Evolutionary conservation across 2,113 vertebrate species (phyloP).

Genomic region (Micromys minutus): DNA sequence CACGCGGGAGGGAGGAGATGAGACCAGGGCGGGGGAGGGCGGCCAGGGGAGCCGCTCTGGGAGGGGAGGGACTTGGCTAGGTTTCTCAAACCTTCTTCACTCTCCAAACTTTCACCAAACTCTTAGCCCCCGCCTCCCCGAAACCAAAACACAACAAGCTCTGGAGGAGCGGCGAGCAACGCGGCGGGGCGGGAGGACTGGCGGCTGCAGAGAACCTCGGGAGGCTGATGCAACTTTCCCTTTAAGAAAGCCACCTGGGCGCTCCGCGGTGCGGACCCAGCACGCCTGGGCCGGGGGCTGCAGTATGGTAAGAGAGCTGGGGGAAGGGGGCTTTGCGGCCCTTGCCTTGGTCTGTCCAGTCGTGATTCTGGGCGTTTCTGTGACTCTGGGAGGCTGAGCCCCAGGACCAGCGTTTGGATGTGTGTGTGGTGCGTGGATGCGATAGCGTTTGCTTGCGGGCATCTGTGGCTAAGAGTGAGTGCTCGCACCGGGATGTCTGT

Average conservation of each 20-base stretch:
- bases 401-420: conserved; percentile 3
- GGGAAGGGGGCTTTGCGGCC: neutral
- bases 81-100: conserved; percentile 70
- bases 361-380: neutral
- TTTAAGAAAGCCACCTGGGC: conserved; percentile 83
- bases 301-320: conserved; percentile 74
- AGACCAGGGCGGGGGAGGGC: neutral
- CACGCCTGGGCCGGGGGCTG: conserved; percentile 74
- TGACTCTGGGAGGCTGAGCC: conserved; percentile 27
- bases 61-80: conserved; percentile 80
- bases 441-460: conserved; percentile 63
- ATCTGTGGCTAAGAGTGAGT: conserved; percentile 65
- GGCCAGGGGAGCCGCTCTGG: conserved; percentile 62
- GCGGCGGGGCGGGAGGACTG: conserved; percentile 70
- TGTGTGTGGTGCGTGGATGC: neutral
- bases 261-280: conserved; percentile 71
- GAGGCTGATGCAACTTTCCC: conserved; percentile 82
- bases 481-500: conserved; percentile 65
- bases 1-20: conserved; percentile 59
- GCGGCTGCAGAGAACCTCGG: conserved; percentile 52
- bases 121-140: conserved; percentile 76
- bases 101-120: conserved; percentile 82
- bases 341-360: neutral
- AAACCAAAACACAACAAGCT: conserved; percentile 80
- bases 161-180: conserved; percentile 47